Evolutionary conservation across 2,113 vertebrate species (phyloP), one percentile per base, ranked within the genome.

Genomic region (Phainopepla nitens): DNA sequence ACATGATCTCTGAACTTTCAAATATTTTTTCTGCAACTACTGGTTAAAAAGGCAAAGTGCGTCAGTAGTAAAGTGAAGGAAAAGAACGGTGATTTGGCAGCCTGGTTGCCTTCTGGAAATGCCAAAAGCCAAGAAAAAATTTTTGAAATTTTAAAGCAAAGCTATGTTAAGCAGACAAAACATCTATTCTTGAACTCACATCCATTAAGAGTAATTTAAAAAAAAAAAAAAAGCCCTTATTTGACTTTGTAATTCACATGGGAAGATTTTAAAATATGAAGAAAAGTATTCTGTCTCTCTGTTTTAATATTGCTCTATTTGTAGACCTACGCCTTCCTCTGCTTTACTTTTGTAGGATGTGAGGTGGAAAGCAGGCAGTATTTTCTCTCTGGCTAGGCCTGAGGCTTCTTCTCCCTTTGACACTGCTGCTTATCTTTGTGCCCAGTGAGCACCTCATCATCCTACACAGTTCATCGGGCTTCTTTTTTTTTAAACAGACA

Each of bases 221-320:
- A 0, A 54, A 42, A 92, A 44, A 57, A 75, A 65, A 58, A 42
- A 8, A 82, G 9, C 13, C 12, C 5, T 51, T 58, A 29, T 29
- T 54, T 85, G 45, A 28, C 54, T 86, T 81, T 54, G 31, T 75
- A 64, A 71, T 90, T 80, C 88, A 86, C 93, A 68, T 36, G 35
- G 79, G 91, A 96, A 94, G 27, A 93, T 71, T 83, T 78, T n/a
- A 75, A 95, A 96, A 93, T 33, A 94, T 75, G 62, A 93, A 62
- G 16, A 83, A 49, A 91, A 87, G 11, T 64, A 90, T 88, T 77
- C 33, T 41, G 13, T 41, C 35, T 33, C 47, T 68, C 50, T 51
- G 24, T 42, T 86, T 86, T 53, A 78, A 80, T 51, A 60, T 1
- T 53, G 27, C 10, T 68, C 18, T 66, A 15, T 73, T 90, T 57